These are phyloP conservation scores for Uloborus plumipes DNA, from an alignment of 2,888 invertebrate species.

Conservation along the genomic window DNA sequence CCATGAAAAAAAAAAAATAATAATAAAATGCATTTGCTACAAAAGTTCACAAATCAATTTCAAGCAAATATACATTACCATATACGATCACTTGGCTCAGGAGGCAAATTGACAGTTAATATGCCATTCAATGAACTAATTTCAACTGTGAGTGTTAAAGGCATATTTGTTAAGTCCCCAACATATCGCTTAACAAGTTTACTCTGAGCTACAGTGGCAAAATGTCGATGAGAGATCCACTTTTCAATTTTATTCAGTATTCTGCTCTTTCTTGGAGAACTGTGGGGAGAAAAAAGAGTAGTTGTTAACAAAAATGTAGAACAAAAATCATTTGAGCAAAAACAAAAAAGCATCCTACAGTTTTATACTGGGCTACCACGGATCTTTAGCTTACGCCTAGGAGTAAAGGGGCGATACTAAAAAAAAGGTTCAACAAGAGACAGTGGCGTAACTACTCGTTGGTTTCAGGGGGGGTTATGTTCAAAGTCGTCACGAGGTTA, in stretches of 20 bases:
- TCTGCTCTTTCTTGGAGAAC: slow-evolving; percentile 23
- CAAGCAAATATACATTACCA: slow-evolving; percentile 75
- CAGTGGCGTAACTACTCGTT: no score
- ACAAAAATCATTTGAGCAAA: neutral
- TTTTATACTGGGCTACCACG: no score
- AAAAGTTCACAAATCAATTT: no score
- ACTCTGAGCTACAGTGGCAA: slow-evolving; percentile 88
- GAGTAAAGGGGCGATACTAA: no score
- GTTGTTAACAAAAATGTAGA: neutral
- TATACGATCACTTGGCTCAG: slow-evolving; percentile 88
- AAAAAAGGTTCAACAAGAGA: no score
- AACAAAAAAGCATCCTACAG: no score
- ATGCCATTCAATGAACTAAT: slow-evolving; percentile 83
- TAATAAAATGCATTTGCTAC: no score
- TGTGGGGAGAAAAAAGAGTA: slow-evolving; percentile 3
- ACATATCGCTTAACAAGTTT: slow-evolving; percentile 89
- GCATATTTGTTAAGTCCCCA: slow-evolving; percentile 91
- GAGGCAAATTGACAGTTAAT: slow-evolving; percentile 79
- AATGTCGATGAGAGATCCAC: slow-evolving; percentile 86
- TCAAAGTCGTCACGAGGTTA: no score
- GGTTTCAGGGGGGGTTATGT: no score
- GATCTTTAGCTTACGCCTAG: no score
- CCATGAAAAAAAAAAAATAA: no score
- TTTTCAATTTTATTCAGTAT: slow-evolving; percentile 76
- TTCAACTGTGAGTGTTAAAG: slow-evolving; percentile 87